Evolutionary conservation across 1,140 invertebrate genomes (phyloP), one percentile per base, ranked within the genome.

Genomic region (Drosophila guanche): DNA sequence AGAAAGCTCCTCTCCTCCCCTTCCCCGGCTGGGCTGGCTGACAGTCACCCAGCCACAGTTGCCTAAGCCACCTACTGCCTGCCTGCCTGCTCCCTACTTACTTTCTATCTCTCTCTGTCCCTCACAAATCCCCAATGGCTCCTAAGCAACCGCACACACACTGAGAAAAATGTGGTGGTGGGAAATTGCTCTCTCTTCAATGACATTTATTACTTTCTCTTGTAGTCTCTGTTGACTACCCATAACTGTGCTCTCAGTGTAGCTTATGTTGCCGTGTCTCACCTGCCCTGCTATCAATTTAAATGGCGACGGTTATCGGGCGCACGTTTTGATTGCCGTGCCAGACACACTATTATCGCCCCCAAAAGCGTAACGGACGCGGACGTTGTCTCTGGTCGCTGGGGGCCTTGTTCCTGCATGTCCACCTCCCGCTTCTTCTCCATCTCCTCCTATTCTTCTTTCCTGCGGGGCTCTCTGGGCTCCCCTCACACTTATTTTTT

Each of bases 261-360:
- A 41, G 7, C 42, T 25, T n/a, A 0, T 14, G 29, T 8, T 56
- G 10, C 22, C 22, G 16, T 57, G 68, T 37, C 63, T 61, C 76
- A 86, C 76, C 73, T 85, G 80, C 45, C 54, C 57, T 53, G 75
- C 84, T 89, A 88, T 86, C 81, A 86, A 79, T 84, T 76, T 76
- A 69, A 79, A 78, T 89, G 77, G 77, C 74, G 50, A 76, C 48
- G 81, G 74, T 86, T 86, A 86, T 86, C 81, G 81, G 59, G 77
- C 59, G 74, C 74, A 86, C 77, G 77, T 88, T 86, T 88, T 86
- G 81, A 86, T 86, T 81, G 81, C 81, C 81, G 67, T 75, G 66
- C 71, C 59, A 43, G 58, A 66, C 74, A 70, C 81, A 78, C 81
- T 78, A 72, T 86, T 86, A 86, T 86, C 81, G 74, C 65, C 51